Evolutionary conservation across 2,888 invertebrate species (phyloP).

Genomic region (Phyllotreta striolata): DNA sequence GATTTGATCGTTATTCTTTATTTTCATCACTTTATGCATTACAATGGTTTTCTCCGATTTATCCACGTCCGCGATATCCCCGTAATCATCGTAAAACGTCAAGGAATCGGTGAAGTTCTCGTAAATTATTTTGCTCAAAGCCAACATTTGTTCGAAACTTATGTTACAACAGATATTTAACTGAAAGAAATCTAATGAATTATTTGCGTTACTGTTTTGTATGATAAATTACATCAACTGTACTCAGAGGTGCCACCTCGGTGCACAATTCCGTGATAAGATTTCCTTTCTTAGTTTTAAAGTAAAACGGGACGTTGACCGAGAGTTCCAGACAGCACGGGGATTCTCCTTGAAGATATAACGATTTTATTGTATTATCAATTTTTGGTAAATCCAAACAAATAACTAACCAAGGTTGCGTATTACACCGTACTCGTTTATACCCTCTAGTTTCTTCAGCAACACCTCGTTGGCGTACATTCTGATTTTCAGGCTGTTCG

Average conservation of each 20-base stretch:
- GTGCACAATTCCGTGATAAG: neutral
- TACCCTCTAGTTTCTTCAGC: constrained; percentile 31
- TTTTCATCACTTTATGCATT: constrained; percentile 1
- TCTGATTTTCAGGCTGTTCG: constrained; percentile 25
- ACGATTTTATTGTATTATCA: neutral
- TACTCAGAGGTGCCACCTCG: constrained; percentile 9
- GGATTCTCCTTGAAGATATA: neutral
- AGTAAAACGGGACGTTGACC: constrained; percentile 27
- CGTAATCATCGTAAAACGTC: constrained; percentile 1
- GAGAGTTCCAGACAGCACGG: constrained; percentile 1
- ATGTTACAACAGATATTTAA: constrained; percentile 38
- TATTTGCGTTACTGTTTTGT: no score
- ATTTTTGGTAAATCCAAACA: no score
- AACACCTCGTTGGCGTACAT: constrained; percentile 48
- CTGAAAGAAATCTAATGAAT: constrained; percentile 28
- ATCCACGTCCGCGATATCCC: neutral
- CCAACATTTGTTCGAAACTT: constrained; percentile 37
- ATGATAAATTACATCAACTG: constrained; percentile 20
- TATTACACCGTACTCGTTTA: constrained; percentile 36
- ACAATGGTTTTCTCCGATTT: neutral
- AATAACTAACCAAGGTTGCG: constrained; percentile 43
- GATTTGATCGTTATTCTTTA: neutral
- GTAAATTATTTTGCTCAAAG: constrained; percentile 41
- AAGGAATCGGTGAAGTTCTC: neutral
- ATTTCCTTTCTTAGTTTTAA: constrained; percentile 14